Evolutionary conservation across 2,888 invertebrate genomes (phyloP), one percentile per base, ranked within the genome.

Genomic region (Ectobius pallidus): DNA sequence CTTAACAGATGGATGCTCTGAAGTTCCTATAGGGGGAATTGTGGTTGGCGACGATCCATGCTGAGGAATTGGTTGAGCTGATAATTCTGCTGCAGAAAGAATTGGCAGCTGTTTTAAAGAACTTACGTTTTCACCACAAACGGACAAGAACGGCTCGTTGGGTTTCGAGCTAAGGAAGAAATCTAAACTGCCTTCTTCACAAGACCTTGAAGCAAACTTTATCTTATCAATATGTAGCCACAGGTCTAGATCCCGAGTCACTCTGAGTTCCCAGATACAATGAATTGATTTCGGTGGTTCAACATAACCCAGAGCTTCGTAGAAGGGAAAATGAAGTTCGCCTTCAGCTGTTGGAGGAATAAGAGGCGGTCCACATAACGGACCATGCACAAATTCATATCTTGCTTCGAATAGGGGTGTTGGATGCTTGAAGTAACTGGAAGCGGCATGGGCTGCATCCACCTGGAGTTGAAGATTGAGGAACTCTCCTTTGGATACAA

Each of bases 381-480:
- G 95, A 0, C 94, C 94, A 78, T 96, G 95, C 1, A 95, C 93
- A 80, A 96, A 96, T 81, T 95, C 94, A 81, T 94, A 96, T 4
- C 89, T 88, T 0, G 95, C 96, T 82, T 94, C 92, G 80, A 96
- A 95, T 3, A 96, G 85, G 0, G 95, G 92, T 42, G 90, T 88
- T 2, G 91, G 88, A 79, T 94, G 93, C 81, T 95, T 95, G 84
- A 95, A 96, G 82, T 95, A 95, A 69, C 92, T 94, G 0, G 92
- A 88, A 0, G 95, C 93, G 2, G 95, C 93, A 79, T 95, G 94
- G 16, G 92, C 91, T 16, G 92, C 92, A 79, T 95, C 95, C 0
- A 96, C 90, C 49, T 93, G 90, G 77, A 96, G 86, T 79, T 93
- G 92, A 16, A 95, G 86, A 78, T 94, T 93, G 69, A 95, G 85